Evolutionary conservation across 2,113 vertebrate species (phyloP).

Genomic region (Cercopithecus mona): DNA sequence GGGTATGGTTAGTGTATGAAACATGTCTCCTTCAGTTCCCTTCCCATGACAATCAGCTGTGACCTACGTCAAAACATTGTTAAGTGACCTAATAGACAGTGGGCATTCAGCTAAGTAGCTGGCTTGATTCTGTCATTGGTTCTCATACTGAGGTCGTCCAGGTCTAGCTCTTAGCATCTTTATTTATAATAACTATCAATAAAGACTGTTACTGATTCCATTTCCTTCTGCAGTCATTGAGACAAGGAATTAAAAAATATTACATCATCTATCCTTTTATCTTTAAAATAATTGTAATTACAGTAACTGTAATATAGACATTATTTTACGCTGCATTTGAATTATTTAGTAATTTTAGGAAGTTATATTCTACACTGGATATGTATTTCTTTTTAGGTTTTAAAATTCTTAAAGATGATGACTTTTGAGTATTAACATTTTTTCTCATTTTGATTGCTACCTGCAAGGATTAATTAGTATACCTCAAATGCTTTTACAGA

Average conservation of each 20-base stretch:
- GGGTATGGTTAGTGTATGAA: background rate
- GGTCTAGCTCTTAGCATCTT: background rate
- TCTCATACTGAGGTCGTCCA: background rate
- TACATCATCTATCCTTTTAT: background rate
- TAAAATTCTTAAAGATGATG: conserved; percentile 26
- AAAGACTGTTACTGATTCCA: background rate
- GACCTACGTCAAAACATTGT: background rate
- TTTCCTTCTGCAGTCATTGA: background rate
- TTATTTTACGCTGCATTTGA: conserved; percentile 16
- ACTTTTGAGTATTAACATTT: conserved; percentile 25
- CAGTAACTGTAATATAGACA: background rate
- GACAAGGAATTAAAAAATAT: background rate
- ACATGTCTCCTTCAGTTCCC: background rate
- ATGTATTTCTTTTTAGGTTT: conserved; percentile 25
- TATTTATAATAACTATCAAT: background rate
- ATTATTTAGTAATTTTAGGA: conserved; percentile 35
- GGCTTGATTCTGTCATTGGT: background rate
- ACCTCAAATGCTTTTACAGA: conserved; percentile 79
- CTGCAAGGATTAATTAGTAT: background rate
- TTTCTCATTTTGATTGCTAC: background rate
- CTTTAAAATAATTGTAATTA: conserved; percentile 25
- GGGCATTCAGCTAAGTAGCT: background rate
- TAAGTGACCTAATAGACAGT: background rate
- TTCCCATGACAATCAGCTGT: background rate
- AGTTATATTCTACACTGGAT: background rate